Evolutionary conservation across 2,888 invertebrate species (phyloP).

Genomic region (Bedellia somnulentella): DNA sequence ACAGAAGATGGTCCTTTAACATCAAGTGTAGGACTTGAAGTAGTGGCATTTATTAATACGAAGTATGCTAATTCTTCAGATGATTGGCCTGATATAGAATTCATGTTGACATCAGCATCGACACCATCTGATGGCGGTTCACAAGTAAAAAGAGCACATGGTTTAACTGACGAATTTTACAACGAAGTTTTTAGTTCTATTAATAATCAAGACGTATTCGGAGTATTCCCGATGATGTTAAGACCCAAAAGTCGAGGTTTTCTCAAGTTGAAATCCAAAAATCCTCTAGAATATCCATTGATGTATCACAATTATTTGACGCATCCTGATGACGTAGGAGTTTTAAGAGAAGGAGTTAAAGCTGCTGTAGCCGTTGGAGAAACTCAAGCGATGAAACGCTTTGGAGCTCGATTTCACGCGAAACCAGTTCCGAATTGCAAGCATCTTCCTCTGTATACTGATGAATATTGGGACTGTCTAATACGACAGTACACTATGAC

Average conservation of each 20-base stretch:
- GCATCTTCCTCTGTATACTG: conserved; percentile 73
- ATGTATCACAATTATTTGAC: conserved; percentile 92
- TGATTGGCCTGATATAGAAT: conserved; percentile 91
- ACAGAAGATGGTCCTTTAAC: conserved; percentile 87
- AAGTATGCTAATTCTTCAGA: conserved; percentile 85
- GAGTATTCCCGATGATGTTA: conserved; percentile 86
- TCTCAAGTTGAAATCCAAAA: conserved; percentile 69
- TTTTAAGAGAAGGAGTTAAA: conserved; percentile 84
- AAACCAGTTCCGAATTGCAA: conserved; percentile 81
- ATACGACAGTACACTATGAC: conserved; percentile 85
- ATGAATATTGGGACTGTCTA: conserved; percentile 86
- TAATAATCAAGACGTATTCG: conserved; percentile 75
- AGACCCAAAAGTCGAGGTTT: conserved; percentile 85
- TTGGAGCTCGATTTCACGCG: conserved; percentile 76
- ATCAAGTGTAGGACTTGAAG: conserved; percentile 84
- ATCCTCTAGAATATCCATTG: conserved; percentile 79
- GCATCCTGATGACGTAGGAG: conserved; percentile 81
- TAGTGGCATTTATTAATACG: conserved; percentile 84
- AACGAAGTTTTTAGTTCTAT: conserved; percentile 73
- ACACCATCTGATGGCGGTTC: conserved; percentile 84
- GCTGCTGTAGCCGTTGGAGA: conserved; percentile 80
- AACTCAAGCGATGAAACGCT: conserved; percentile 75
- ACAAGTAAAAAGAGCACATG: conserved; percentile 78
- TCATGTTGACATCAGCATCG: conserved; percentile 84
- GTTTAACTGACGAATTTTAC: conserved; percentile 80